These are phyloP conservation scores for Diphyllodes magnificus DNA, from an alignment of 2,113 vertebrate species.

Conservation along the genomic window DNA sequence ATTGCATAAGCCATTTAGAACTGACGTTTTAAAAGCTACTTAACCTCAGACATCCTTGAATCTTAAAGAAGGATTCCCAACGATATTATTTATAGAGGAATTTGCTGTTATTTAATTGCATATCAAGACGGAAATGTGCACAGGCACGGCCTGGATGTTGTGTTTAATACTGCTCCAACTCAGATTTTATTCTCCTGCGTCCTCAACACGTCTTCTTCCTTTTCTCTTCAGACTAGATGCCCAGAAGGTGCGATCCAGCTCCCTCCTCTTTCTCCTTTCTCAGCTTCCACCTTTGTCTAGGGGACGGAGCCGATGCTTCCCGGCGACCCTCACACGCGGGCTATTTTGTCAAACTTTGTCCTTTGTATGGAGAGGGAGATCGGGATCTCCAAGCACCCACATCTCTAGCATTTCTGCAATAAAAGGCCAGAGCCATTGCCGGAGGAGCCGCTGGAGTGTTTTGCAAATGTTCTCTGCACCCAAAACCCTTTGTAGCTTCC, in stretches of 20 bases:
- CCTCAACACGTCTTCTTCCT: conserved; percentile 66
- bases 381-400: conserved; percentile 39
- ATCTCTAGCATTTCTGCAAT: conserved; percentile 48
- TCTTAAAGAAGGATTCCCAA: conserved; percentile 67
- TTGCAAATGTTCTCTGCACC: conserved; percentile 38
- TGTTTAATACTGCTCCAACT: conserved; percentile 61
- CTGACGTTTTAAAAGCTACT: conserved; percentile 73
- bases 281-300: conserved; percentile 14
- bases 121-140: conserved; percentile 56
- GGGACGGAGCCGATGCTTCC: conserved; percentile 21
- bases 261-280: neutral
- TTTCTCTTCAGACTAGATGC: conserved; percentile 72
- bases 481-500: conserved; percentile 8
- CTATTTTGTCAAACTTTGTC: conserved; percentile 50
- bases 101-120: conserved; percentile 74
- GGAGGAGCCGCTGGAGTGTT: conserved; percentile 41
- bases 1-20: conserved; percentile 68
- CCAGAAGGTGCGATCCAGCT: conserved; percentile 70
- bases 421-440: conserved; percentile 48
- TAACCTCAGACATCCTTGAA: conserved; percentile 70
- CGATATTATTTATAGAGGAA: conserved; percentile 71
- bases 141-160: conserved; percentile 41
- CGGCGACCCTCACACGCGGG: conserved; percentile 19
- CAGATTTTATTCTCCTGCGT: conserved; percentile 75
- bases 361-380: conserved; percentile 22